Percentiles rank a stretch among this genome's conserved stretches.
These are phyloP conservation scores for Malurus splendens DNA, from an alignment of 2,797 vertebrate genomes.

Conservation along the genomic window DNA sequence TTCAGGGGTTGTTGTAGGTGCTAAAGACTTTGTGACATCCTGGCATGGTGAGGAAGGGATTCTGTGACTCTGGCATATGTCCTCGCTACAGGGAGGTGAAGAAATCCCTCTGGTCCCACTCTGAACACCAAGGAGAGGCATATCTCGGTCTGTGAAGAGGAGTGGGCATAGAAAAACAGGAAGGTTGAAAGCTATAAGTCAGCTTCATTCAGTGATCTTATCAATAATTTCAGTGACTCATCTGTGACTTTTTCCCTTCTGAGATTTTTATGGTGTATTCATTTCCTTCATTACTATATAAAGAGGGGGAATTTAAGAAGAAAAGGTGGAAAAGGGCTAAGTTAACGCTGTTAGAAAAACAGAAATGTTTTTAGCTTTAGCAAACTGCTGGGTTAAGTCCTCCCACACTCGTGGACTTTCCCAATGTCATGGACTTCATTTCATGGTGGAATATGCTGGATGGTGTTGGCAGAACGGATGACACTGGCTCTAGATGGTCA, in stretches of 20 bases:
- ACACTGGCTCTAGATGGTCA: neutral
- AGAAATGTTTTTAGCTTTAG: neutral
- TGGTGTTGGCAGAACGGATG: neutral
- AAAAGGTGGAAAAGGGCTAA: conserved; percentile 1
- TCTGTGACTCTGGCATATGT: conserved; percentile 21
- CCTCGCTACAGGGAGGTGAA: neutral
- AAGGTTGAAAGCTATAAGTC: conserved; percentile 13
- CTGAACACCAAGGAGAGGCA: neutral
- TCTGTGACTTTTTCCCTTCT: neutral
- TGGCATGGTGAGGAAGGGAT: neutral
- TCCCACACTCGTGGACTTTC: neutral
- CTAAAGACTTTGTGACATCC: conserved; percentile 32
- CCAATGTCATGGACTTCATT: neutral
- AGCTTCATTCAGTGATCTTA: neutral
- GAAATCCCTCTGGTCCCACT: conserved; percentile 11
- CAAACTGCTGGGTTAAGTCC: neutral
- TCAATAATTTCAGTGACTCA: conserved; percentile 46
- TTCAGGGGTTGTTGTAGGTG: conserved; percentile 1
- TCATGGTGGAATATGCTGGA: neutral
- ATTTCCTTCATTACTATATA: conserved; percentile 26
- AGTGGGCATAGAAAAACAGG: conserved; percentile 29
- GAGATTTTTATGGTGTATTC: neutral
- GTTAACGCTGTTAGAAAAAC: neutral
- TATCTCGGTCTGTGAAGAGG: neutral
- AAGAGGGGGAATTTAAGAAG: neutral